Evolutionary conservation across 2,113 vertebrate species (phyloP).

Genomic region (Epinephelus cyanopodus): DNA sequence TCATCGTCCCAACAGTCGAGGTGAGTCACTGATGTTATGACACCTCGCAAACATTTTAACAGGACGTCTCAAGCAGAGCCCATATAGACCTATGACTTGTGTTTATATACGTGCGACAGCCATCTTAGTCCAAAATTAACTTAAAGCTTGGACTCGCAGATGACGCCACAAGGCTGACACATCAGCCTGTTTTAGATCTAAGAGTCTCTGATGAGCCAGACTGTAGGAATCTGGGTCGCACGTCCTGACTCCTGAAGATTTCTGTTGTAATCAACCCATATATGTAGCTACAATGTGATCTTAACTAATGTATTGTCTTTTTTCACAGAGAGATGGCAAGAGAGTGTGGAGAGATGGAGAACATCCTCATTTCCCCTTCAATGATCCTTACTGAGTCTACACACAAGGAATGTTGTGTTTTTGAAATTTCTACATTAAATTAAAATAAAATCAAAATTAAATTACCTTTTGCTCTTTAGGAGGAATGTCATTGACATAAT

Average conservation of each 20-base stretch:
- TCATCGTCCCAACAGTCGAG: slow-evolving; percentile 78
- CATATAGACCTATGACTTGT: neutral
- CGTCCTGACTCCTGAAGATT: neutral
- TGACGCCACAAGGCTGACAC: slow-evolving; percentile 7
- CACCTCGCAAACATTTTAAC: neutral
- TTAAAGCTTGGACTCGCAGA: neutral
- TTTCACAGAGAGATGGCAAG: slow-evolving; percentile 73
- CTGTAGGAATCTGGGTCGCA: neutral
- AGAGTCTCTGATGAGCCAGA: neutral
- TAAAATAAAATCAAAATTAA: neutral
- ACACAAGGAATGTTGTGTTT: neutral
- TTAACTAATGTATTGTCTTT: neutral
- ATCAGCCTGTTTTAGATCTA: slow-evolving; percentile 1
- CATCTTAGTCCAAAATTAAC: neutral
- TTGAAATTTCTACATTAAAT: neutral
- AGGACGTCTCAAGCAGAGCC: neutral
- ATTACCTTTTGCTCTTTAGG: neutral
- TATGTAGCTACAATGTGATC: too few species aligned
- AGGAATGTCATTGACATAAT: neutral
- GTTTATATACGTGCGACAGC: neutral
- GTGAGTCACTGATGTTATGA: slow-evolving; percentile 50
- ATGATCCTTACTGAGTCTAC: slow-evolving; percentile 72
- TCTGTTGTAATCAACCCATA: neutral
- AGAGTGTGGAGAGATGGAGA: slow-evolving; percentile 81
- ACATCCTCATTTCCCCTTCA: slow-evolving; percentile 85